Evolutionary conservation across 2,113 vertebrate genomes (phyloP).

Genomic region (Saguinus imperator): DNA sequence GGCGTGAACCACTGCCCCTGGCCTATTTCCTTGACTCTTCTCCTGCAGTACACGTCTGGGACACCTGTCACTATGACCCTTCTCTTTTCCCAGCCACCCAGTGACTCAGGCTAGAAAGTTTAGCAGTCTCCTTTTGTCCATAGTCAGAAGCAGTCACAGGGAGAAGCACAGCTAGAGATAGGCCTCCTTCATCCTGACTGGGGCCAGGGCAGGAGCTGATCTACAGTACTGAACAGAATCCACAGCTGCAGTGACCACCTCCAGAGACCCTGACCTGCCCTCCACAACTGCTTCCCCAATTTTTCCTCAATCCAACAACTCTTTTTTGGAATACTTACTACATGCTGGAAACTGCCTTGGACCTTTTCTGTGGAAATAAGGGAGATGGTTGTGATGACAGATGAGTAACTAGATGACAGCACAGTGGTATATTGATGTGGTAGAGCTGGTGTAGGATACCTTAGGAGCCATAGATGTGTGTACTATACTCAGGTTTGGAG

Average conservation of each 20-base stretch:
- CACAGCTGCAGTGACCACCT: neutral
- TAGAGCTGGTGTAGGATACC: neutral
- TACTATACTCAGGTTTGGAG: neutral
- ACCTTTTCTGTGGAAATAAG: neutral
- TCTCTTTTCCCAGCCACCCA: neutral
- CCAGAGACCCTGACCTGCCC: neutral
- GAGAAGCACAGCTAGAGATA: neutral
- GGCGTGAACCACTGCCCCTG: too few relatives aligned
- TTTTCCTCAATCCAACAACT: neutral
- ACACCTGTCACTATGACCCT: neutral
- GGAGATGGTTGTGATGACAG: neutral
- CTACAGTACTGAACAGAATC: neutral
- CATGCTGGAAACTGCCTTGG: neutral
- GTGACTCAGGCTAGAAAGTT: neutral
- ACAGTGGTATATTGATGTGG: neutral
- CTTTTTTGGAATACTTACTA: neutral
- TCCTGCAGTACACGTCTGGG: neutral
- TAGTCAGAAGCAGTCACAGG: neutral
- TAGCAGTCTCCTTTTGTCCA: neutral
- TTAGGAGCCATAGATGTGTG: neutral
- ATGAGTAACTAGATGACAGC: neutral
- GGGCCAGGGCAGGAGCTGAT: neutral
- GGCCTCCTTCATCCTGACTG: neutral
- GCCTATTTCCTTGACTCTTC: neutral
- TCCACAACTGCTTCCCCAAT: too few relatives aligned